phyloP scores from a whole-genome alignment of 2,888 invertebrate species.

The Formica aserva region DNA sequence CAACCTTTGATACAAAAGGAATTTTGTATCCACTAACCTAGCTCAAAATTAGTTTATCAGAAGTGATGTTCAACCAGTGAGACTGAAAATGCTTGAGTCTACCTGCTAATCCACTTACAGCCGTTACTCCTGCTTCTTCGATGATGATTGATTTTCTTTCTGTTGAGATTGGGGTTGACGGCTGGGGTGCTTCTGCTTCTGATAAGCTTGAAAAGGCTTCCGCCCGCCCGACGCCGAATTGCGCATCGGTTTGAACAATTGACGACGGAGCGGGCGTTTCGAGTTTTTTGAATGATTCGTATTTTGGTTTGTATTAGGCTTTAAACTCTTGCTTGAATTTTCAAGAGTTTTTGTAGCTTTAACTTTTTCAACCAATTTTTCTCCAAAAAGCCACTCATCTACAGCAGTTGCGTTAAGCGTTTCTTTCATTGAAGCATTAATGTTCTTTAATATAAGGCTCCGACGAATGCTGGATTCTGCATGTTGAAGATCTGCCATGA shows the following conservation, averaged over 20 bases:
- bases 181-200: background rate
- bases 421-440: constrained; percentile 55
- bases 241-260: constrained; percentile 17
- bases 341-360: no score
- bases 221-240: constrained; percentile 49
- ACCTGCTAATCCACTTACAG: no score
- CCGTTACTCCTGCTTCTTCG: constrained; percentile 25
- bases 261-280: constrained; percentile 58
- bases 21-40: no score
- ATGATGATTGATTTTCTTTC: background rate
- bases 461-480: constrained; percentile 62
- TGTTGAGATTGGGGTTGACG: background rate
- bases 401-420: background rate
- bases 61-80: no score
- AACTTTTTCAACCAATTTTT: no score
- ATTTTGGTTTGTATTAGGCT: constrained; percentile 16
- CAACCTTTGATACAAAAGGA: no score
- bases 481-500: constrained; percentile 59
- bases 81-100: no score
- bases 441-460: constrained; percentile 60
- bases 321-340: constrained; percentile 10
- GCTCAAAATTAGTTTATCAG: no score
- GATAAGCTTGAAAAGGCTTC: background rate
- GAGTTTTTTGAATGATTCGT: constrained; percentile 58
- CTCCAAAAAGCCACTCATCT: no score